Percentiles rank a stretch among this genome's conserved stretches.
Conservation (phyloP, 2,113 vertebrate genomes). For the Cygnus atratus region DNA sequence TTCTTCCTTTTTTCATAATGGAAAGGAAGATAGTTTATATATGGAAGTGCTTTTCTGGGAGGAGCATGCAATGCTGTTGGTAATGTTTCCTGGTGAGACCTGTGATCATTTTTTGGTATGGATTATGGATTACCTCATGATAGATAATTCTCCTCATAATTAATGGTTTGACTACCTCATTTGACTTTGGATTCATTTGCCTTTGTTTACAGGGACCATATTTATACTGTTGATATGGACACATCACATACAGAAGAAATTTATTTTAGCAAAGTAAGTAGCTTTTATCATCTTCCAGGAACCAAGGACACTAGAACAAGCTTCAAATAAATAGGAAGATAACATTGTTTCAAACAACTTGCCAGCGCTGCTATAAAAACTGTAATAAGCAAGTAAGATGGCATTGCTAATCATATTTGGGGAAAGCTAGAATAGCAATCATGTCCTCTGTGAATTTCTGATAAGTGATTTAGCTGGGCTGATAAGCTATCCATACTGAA, state of each 20-base stretch:
- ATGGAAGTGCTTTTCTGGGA: not conserved
- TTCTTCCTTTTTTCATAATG: not conserved
- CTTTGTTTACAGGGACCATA: constrained; percentile 91
- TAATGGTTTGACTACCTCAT: not conserved
- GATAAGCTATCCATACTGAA: constrained; percentile 34
- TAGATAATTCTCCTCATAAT: not conserved
- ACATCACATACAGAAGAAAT: constrained; percentile 91
- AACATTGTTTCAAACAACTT: constrained; percentile 16
- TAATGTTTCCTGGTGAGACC: not conserved
- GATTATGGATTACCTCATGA: constrained; percentile 1
- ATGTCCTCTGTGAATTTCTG: constrained; percentile 34
- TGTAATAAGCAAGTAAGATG: constrained; percentile 21
- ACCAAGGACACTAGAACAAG: not conserved
- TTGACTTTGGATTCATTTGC: constrained; percentile 56
- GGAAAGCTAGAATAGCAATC: not conserved
- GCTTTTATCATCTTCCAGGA: constrained; percentile 50
- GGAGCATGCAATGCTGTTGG: not conserved
- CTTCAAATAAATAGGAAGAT: not conserved
- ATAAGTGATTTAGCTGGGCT: constrained; percentile 8
- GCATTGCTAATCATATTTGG: constrained; percentile 21
- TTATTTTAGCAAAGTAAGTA: constrained; percentile 98
- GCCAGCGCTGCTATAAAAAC: not conserved
- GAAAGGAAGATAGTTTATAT: not conserved
- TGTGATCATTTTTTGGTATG: not conserved
- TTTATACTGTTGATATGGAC: constrained; percentile 97